Conservation (phyloP, 2,888 invertebrate species). For the Cabera pusaria region DNA sequence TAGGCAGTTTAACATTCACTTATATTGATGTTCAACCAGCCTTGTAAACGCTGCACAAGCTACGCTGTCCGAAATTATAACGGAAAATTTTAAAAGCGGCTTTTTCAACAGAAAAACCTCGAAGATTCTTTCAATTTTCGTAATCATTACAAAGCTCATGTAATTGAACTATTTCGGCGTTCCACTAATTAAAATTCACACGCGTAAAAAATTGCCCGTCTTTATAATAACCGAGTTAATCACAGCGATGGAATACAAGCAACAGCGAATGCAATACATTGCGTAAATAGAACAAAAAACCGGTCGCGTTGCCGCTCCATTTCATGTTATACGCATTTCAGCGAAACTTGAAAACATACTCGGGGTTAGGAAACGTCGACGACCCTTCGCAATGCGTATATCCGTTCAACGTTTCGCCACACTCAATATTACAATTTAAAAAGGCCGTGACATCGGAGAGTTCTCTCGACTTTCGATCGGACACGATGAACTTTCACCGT, state of each 20-base stretch:
- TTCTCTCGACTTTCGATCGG: conserved; percentile 14
- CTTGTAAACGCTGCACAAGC: too few species aligned
- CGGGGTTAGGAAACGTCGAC: conserved; percentile 30
- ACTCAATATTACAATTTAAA: conserved; percentile 20
- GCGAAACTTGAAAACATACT: conserved; percentile 46
- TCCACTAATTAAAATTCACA: conserved; percentile 36
- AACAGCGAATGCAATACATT: conserved; percentile 68
- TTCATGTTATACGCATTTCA: conserved; percentile 52
- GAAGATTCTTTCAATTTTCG: conserved; percentile 2
- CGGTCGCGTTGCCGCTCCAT: conserved; percentile 71
- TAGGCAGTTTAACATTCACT: too few species aligned
- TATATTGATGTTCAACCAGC: too few species aligned
- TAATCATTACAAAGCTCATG: conserved; percentile 4
- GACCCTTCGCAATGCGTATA: conserved; percentile 32
- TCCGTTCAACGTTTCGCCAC: conserved; percentile 23
- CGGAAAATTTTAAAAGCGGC: too few species aligned
- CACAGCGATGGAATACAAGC: conserved; percentile 64
- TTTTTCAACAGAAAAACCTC: neutral
- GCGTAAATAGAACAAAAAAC: conserved; percentile 68
- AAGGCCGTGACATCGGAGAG: conserved; percentile 26
- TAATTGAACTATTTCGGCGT: conserved; percentile 37
- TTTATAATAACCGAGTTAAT: conserved; percentile 70
- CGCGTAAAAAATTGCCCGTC: conserved; percentile 48
- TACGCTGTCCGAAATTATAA: too few species aligned
- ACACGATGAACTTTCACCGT: conserved; percentile 70